Base-by-base conservation (phyloP, 2,888 invertebrate species). In the Phengaris arion region DNA sequence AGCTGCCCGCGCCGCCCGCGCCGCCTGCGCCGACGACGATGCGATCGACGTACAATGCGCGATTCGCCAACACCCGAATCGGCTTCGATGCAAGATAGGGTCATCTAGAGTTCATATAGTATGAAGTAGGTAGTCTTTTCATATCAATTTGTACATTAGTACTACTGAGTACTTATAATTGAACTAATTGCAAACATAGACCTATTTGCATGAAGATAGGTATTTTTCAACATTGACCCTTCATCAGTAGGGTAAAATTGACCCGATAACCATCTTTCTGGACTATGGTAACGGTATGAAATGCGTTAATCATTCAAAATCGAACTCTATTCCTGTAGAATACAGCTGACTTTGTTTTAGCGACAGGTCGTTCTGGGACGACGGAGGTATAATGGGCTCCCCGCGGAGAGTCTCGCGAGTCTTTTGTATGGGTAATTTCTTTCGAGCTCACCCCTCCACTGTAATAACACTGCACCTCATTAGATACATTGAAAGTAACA, bases 401-500 rank as follows among this genome's bases (percentile, higher is more conserved):
- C 89, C 86, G 88, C 80, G 70, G 89, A 76, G 88, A 77, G 77
- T 74, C 80, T 80, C 82, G 84, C 82, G 82, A 83, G 84, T 84
- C 87, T 84, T 86, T 89, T 88, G 87, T 88, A 82, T 82, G 81
- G 84, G 83, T 87, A 87, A 88, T 87, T 86, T 84, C 83, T 83
- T 83, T 83, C 81, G 80, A 78, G 78, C 79, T 82, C 83, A 81
- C 86, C 86, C 87, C 84, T 83, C 84, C 73, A 73, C 77, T 77
- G 78, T 81, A 82, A 80, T 84, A 78, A 82, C 81, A 81, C 81
- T 82, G 84, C 82, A 82, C 81, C 87, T 87, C 86, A 88, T 88
- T 88, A 87, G 80, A 84, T 64, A 82, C 55, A 70, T 68, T 48
- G 68, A 68, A 35, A 54, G 35, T 54, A 72, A 35, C 52, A 54